phyloP scores from a whole-genome alignment of 2,113 vertebrate species.

The Meles meles region DNA sequence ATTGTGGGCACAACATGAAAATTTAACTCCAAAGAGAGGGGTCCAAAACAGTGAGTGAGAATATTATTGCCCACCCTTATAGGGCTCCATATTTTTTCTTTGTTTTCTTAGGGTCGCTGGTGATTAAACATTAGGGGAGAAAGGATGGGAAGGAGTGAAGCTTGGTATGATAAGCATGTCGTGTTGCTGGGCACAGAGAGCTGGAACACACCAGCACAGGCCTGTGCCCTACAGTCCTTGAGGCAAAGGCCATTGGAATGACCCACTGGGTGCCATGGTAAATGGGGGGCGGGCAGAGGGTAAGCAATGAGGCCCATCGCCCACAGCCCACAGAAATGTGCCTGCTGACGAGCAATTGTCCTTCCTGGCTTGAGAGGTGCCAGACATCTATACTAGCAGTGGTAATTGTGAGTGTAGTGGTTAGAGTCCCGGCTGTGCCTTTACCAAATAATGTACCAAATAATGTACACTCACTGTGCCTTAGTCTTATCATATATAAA shows the following conservation, averaged over 20 bases:
- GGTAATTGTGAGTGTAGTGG: not conserved
- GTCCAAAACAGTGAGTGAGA: not conserved
- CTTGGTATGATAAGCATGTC: not conserved
- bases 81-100: not conserved
- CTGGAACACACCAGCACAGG: not conserved
- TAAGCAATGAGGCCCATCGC: not conserved
- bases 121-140: not conserved
- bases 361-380: not conserved
- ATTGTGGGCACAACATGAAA: not conserved
- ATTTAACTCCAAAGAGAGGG: not conserved
- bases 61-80: not conserved
- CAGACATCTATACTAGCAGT: not conserved
- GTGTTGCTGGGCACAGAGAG: not conserved
- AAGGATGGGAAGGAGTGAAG: not conserved
- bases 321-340: not conserved
- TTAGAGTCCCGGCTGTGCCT: not conserved
- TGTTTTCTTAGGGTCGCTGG: not conserved
- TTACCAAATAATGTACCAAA: not conserved
- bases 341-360: not conserved
- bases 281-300: not conserved
- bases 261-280: not conserved
- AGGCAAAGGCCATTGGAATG: not conserved
- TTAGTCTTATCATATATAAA: constrained; percentile 13
- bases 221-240: not conserved
- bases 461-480: not conserved